Conservation (phyloP, 2,797 vertebrate species). For the Holocentrus rufus region DNA sequence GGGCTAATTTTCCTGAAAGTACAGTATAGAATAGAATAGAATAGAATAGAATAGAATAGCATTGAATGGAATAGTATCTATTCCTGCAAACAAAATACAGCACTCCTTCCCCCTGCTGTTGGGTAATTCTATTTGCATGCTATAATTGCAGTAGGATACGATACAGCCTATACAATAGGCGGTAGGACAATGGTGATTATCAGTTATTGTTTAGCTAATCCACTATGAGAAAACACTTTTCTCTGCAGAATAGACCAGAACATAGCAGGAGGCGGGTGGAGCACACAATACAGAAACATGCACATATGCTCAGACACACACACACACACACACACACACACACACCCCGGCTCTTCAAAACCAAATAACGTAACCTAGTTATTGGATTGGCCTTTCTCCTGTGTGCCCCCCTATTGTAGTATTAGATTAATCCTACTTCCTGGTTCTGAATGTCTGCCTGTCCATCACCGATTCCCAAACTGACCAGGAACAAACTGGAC, state of each 20-base stretch:
- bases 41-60: background rate
- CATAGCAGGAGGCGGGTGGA: constrained; percentile 40
- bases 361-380: constrained; percentile 28
- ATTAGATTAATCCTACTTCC: constrained; percentile 43
- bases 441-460: constrained; percentile 38
- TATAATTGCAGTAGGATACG: constrained; percentile 20
- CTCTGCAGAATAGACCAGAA: constrained; percentile 52
- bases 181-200: constrained; percentile 67
- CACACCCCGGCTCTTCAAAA: constrained; percentile 23
- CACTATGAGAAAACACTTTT: constrained; percentile 60
- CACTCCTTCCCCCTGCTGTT: background rate
- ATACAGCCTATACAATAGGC: constrained; percentile 42
- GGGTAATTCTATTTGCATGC: constrained; percentile 65
- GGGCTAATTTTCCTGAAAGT: background rate
- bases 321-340: constrained; percentile 11
- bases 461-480: constrained; percentile 32
- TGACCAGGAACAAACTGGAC: constrained; percentile 37
- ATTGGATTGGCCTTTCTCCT: constrained; percentile 39
- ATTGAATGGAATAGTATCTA: constrained; percentile 1
- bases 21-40: background rate
- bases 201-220: constrained; percentile 74
- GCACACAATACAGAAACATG: constrained; percentile 5
- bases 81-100: constrained; percentile 12
- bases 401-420: constrained; percentile 6
- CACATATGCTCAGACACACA: constrained; percentile 3